Percentiles rank a stretch among this genome's conserved stretches.
Evolutionary conservation across 1,140 invertebrate species (phyloP).

Genomic region (Calliphora vicina): DNA sequence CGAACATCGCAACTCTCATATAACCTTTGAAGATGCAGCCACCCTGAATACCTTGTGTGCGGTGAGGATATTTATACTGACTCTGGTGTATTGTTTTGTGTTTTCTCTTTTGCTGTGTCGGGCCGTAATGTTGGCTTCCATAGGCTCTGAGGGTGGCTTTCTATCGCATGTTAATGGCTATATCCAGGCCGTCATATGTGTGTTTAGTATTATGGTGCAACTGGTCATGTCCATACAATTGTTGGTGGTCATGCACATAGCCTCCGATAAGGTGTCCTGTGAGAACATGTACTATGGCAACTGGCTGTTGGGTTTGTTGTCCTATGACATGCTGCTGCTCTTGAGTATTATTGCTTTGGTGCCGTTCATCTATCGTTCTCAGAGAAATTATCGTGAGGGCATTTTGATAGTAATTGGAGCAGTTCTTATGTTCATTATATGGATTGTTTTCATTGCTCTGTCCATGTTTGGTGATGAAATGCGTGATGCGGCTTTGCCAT

Average conservation of each 20-base stretch:
- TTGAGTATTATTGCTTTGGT: constrained; percentile 65
- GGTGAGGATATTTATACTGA: constrained; percentile 61
- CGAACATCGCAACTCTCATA: constrained; percentile 57
- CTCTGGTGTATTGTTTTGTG: constrained; percentile 66
- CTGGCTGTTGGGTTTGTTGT: constrained; percentile 63
- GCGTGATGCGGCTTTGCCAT: constrained; percentile 68
- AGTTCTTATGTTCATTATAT: constrained; percentile 62
- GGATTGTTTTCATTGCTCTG: constrained; percentile 67
- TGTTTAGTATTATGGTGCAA: constrained; percentile 69
- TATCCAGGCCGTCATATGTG: constrained; percentile 67
- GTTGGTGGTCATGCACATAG: constrained; percentile 60
- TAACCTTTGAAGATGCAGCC: constrained; percentile 58
- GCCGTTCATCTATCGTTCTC: constrained; percentile 68
- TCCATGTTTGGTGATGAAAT: constrained; percentile 65
- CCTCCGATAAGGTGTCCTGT: constrained; percentile 60
- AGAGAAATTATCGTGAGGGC: constrained; percentile 72
- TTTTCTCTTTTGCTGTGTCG: constrained; percentile 68
- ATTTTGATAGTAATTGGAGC: constrained; percentile 61
- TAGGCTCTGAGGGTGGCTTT: constrained; percentile 68
- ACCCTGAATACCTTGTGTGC: constrained; percentile 58
- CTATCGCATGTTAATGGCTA: constrained; percentile 70
- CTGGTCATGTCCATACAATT: constrained; percentile 65
- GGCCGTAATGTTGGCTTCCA: constrained; percentile 68
- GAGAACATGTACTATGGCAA: constrained; percentile 61
- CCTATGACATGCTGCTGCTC: constrained; percentile 68